A percentile compares a stretch with the other conserved stretches of the same genome.
These are phyloP conservation scores for Cryptotis parvus DNA, from an alignment of 2,113 vertebrate genomes.

Conservation along the genomic window DNA sequence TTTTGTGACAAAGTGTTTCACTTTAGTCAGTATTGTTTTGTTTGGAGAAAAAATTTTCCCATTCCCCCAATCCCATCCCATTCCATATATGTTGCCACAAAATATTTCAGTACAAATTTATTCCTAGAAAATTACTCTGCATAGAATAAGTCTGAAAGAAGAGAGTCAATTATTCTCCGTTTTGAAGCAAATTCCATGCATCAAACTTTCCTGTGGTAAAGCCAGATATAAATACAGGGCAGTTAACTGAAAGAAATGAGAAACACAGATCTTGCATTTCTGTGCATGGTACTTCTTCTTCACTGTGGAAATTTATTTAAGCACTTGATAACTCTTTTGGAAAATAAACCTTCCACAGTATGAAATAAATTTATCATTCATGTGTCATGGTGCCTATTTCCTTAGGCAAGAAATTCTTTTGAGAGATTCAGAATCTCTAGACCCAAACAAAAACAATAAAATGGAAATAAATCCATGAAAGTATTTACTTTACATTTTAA, in stretches of 20 bases:
- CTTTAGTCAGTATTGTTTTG: background rate
- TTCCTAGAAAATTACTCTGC: slow-evolving; percentile 48
- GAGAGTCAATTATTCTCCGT: slow-evolving; percentile 63
- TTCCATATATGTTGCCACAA: slow-evolving; percentile 57
- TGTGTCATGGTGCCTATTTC: slow-evolving; percentile 29
- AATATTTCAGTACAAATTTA: slow-evolving; percentile 70
- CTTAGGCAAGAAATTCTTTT: slow-evolving; percentile 30
- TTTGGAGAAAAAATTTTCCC: slow-evolving; percentile 36
- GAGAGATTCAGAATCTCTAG: slow-evolving; percentile 33
- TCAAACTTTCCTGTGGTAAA: slow-evolving; percentile 81
- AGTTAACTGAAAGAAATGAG: slow-evolving; percentile 77
- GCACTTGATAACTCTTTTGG: slow-evolving; percentile 61
- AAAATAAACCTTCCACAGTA: slow-evolving; percentile 49
- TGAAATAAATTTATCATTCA: slow-evolving; percentile 40
- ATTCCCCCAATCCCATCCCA: background rate
- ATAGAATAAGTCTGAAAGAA: slow-evolving; percentile 70
- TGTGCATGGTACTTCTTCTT: slow-evolving; percentile 36
- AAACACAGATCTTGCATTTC: slow-evolving; percentile 66
- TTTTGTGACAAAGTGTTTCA: slow-evolving; percentile 31
- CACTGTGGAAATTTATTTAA: slow-evolving; percentile 47
- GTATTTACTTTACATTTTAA: background rate
- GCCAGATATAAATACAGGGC: slow-evolving; percentile 78
- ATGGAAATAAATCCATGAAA: slow-evolving; percentile 45
- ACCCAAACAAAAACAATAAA: slow-evolving; percentile 49
- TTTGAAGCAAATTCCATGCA: slow-evolving; percentile 78